Evolutionary conservation across 2,797 vertebrate species (phyloP).

Genomic region (Kryptopterus vitreolus): DNA sequence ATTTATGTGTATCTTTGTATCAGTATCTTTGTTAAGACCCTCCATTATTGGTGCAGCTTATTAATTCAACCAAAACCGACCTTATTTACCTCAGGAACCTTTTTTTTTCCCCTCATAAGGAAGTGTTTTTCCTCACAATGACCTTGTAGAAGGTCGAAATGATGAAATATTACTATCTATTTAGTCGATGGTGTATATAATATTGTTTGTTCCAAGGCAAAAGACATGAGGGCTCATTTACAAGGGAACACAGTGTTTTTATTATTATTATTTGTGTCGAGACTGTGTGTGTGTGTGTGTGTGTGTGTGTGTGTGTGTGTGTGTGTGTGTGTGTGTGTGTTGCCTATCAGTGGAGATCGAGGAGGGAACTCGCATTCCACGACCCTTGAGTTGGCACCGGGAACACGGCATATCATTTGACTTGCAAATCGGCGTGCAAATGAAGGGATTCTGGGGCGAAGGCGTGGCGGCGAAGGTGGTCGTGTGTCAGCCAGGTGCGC

Average conservation of each 20-base stretch:
- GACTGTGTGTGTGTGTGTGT: conserved; percentile 12
- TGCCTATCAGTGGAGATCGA: conserved; percentile 6
- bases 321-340: conserved; percentile 24
- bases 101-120: not conserved
- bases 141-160: not conserved
- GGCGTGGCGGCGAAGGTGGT: conserved; percentile 40
- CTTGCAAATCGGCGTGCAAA: conserved; percentile 65
- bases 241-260: not conserved
- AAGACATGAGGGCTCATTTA: not conserved
- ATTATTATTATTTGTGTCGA: conserved; percentile 8
- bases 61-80: not conserved
- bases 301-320: conserved; percentile 23
- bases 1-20: too few species aligned
- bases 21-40: not conserved
- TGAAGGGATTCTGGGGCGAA: conserved; percentile 43
- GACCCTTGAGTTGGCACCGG: conserved; percentile 51
- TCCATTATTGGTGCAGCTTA: not conserved
- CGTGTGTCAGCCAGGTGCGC: conserved; percentile 44
- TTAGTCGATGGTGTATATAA: too few species aligned
- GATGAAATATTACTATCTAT: not conserved
- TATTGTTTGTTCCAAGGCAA: not conserved
- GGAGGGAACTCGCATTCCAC: conserved; percentile 48
- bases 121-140: not conserved
- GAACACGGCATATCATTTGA: conserved; percentile 58
- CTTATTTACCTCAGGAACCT: not conserved